Percentiles rank a stretch among this genome's conserved stretches.
phyloP scores from a whole-genome alignment of 2,113 vertebrate genomes.

The Danionella cerebrum region DNA sequence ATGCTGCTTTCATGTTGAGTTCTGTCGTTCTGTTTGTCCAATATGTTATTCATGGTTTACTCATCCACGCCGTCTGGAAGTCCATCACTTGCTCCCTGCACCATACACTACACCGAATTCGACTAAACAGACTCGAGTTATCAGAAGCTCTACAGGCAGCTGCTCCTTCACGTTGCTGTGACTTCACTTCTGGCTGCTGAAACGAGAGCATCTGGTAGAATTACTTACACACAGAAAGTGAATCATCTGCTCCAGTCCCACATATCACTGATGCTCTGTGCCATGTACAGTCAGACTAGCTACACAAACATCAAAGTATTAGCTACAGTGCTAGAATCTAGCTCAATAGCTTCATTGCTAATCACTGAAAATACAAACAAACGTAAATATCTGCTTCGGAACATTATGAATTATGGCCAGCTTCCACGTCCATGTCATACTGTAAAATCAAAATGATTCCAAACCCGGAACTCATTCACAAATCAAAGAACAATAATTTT shows the following conservation, averaged over 20 bases:
- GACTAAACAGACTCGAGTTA: too few species aligned
- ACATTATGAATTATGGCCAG: too few species aligned
- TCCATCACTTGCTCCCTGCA: background rate
- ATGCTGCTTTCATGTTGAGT: conserved; percentile 15
- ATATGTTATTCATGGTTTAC: background rate
- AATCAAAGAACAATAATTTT: too few species aligned
- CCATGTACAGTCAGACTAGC: background rate
- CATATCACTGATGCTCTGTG: background rate
- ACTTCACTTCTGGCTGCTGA: conserved; percentile 4
- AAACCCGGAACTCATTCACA: too few species aligned
- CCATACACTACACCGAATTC: background rate
- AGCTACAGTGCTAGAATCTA: too few species aligned
- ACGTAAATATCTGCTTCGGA: too few species aligned
- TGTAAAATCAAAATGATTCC: too few species aligned
- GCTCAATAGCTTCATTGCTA: background rate
- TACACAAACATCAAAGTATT: too few species aligned
- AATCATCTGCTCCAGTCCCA: background rate
- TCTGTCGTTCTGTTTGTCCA: conserved; percentile 21
- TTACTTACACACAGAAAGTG: conserved; percentile 11
- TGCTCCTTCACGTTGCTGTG: conserved; percentile 10
- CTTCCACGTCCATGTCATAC: too few species aligned
- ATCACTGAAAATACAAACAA: too few species aligned
- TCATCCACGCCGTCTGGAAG: conserved; percentile 6
- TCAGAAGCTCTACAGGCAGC: conserved; percentile 15
- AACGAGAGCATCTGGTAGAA: conserved; percentile 29